These are phyloP conservation scores for Trypoxylon attenuatum DNA, from an alignment of 2,888 invertebrate species.

Conservation along the genomic window DNA sequence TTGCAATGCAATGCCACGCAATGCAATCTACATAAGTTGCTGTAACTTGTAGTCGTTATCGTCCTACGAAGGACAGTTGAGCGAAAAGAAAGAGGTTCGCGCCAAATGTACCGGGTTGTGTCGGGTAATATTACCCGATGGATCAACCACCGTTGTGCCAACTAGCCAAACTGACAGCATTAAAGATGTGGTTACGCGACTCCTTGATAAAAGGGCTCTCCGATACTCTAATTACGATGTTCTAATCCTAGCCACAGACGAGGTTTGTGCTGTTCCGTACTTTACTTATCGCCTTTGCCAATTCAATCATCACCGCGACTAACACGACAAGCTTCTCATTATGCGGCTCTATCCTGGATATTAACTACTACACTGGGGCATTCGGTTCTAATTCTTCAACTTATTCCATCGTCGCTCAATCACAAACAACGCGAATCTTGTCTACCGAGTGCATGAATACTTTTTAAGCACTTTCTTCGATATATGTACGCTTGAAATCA, in stretches of 20 bases:
- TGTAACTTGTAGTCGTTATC: constrained; percentile 72
- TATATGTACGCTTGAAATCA: no score
- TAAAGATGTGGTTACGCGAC: constrained; percentile 84
- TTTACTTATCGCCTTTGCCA: constrained; percentile 30
- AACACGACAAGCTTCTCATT: constrained; percentile 14
- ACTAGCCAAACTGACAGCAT: constrained; percentile 86
- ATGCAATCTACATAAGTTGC: constrained; percentile 30
- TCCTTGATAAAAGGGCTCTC: constrained; percentile 90
- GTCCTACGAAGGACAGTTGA: constrained; percentile 72
- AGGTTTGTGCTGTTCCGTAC: constrained; percentile 68
- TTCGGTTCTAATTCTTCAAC: no score
- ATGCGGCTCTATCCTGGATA: not conserved
- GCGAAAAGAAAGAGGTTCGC: constrained; percentile 72
- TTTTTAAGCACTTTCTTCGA: no score
- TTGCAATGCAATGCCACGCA: constrained; percentile 6
- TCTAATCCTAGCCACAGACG: constrained; percentile 76
- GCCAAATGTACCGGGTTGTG: constrained; percentile 78
- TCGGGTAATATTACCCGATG: constrained; percentile 91
- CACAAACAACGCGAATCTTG: no score
- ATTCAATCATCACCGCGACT: constrained; percentile 15
- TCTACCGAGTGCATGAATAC: no score
- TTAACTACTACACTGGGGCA: no score
- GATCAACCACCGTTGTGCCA: constrained; percentile 93
- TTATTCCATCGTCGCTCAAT: no score
- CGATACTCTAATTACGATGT: constrained; percentile 89